Conservation (phyloP, 1,140 invertebrate genomes). For the Zaprionus davidi region DNA sequence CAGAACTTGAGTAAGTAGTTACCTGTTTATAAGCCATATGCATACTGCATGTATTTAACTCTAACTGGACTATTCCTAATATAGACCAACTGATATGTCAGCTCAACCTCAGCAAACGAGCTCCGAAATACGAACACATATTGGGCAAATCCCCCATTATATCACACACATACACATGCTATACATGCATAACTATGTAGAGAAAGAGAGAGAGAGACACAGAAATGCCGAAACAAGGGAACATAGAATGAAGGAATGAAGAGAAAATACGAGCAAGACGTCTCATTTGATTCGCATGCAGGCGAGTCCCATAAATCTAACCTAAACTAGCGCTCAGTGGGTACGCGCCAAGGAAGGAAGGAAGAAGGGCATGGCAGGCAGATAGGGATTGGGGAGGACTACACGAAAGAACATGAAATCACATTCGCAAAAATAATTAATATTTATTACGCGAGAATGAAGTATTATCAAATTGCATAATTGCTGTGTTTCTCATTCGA, state of each 20-base stretch:
- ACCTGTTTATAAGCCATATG: too few relatives aligned
- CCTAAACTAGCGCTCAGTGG: constrained; percentile 65
- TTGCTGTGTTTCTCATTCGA: constrained; percentile 82
- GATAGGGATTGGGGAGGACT: background rate
- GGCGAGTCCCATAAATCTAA: constrained; percentile 65
- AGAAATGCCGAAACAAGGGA: background rate
- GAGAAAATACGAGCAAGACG: constrained; percentile 34
- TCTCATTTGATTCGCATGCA: constrained; percentile 68
- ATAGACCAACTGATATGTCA: constrained; percentile 3
- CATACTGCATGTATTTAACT: background rate
- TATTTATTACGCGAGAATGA: constrained; percentile 82
- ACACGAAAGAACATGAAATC: constrained; percentile 63
- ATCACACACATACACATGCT: background rate
- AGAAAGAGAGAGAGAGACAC: background rate
- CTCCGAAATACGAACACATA: background rate
- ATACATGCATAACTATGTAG: background rate
- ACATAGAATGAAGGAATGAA: background rate
- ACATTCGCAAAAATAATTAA: constrained; percentile 82
- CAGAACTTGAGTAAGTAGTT: too few relatives aligned
- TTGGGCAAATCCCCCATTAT: background rate
- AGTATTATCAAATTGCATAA: constrained; percentile 83
- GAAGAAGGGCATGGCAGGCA: constrained; percentile 9
- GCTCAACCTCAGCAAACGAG: background rate
- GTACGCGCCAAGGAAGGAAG: constrained; percentile 4
- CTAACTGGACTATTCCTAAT: background rate